Evolutionary conservation across 2,797 vertebrate genomes (phyloP).

Genomic region (Cynopterus sphinx): DNA sequence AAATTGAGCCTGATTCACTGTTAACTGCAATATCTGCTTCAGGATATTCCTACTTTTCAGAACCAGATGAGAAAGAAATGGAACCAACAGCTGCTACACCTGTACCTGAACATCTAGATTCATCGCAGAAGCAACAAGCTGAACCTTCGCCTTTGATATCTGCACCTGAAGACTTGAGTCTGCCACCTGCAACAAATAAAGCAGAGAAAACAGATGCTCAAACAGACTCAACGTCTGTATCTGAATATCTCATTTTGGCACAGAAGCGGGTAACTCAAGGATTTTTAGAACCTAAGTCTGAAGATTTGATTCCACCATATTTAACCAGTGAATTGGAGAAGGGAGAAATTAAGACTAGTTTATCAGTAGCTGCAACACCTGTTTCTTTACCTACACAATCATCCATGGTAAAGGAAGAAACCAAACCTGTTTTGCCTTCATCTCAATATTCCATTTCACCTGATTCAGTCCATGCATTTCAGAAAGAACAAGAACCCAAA

Average conservation of each 20-base stretch:
- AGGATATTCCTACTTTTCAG: constrained; percentile 40
- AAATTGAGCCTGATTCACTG: neutral
- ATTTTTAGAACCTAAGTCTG: constrained; percentile 7
- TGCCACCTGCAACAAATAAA: neutral
- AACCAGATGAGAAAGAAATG: constrained; percentile 40
- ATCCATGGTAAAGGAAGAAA: constrained; percentile 31
- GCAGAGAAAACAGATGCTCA: constrained; percentile 21
- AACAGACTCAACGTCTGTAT: constrained; percentile 53
- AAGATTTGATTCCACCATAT: neutral
- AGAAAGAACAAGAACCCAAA: constrained; percentile 59
- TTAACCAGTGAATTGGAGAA: constrained; percentile 18
- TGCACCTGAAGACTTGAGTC: neutral
- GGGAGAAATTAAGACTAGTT: constrained; percentile 20
- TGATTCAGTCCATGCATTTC: constrained; percentile 16
- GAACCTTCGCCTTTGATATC: neutral
- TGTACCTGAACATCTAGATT: constrained; percentile 37
- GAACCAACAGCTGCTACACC: neutral
- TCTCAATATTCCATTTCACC: constrained; percentile 37
- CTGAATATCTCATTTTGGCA: constrained; percentile 68
- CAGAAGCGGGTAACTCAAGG: constrained; percentile 34
- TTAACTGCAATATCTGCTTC: constrained; percentile 22
- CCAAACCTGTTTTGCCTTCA: neutral
- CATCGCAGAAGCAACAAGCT: constrained; percentile 3
- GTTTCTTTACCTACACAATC: neutral
- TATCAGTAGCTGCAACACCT: neutral